Percentiles rank a stretch among this genome's conserved stretches.
These are phyloP conservation scores for Caracal caracal DNA, from an alignment of 2,113 vertebrate species.

Conservation along the genomic window DNA sequence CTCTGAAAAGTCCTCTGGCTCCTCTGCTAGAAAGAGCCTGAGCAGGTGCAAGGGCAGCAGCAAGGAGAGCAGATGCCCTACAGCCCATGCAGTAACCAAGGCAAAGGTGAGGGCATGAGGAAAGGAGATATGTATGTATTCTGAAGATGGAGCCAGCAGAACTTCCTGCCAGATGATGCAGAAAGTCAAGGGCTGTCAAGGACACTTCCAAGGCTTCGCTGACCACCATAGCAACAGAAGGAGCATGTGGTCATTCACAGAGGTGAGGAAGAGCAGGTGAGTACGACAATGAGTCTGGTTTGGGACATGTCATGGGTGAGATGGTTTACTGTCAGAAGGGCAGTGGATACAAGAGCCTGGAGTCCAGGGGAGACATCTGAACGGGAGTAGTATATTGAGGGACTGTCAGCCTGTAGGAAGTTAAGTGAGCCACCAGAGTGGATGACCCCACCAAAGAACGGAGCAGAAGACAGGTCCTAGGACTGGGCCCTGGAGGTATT, in stretches of 20 bases:
- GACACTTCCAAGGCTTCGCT: neutral
- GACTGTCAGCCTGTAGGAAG: too few species aligned
- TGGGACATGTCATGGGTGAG: neutral
- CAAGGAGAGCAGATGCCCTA: too few species aligned
- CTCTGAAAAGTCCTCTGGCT: neutral
- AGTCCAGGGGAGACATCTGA: neutral
- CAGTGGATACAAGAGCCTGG: neutral
- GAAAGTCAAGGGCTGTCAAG: neutral
- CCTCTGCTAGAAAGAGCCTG: neutral
- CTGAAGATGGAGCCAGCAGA: neutral
- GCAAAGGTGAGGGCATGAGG: neutral
- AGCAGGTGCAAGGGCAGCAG: neutral
- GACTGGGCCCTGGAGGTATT: accelerated
- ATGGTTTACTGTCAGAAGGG: neutral
- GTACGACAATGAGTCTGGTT: too few species aligned
- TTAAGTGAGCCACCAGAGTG: neutral
- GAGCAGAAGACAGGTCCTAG: too few species aligned
- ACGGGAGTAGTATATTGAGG: neutral
- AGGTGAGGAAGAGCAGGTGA: neutral
- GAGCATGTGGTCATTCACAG: accelerated
- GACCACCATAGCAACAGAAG: neutral
- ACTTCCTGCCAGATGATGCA: neutral
- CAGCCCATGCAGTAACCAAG: neutral
- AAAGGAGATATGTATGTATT: neutral
- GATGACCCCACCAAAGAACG: neutral